Evolutionary conservation across 2,113 vertebrate genomes (phyloP), one percentile per base, ranked within the genome.

Genomic region (Sinocyclocheilus maitianheensis): DNA sequence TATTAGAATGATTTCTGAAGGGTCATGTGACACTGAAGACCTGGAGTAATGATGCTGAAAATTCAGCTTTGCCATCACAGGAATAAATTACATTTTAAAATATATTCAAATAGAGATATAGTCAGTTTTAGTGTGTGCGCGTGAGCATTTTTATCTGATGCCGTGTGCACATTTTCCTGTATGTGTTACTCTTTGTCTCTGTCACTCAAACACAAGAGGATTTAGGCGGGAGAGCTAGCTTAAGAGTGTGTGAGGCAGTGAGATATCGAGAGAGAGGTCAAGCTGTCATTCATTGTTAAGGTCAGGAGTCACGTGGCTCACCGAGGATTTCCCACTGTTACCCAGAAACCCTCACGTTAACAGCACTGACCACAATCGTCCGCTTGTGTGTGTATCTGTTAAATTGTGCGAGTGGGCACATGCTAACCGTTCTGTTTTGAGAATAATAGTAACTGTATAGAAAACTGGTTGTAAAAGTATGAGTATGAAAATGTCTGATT

Each of bases 191-290:
- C 0, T 67, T 72, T 74, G 24, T 67, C 46, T 82, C 80, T 34
- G 24, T 82, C 63, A 22, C 43, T 82, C 80, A 51, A 67, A 67
- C 48, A 82, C 80, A 69, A 51, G 80, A 87, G 78, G 83, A 88
- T 71, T 77, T 84, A 40, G 43, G 22, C 63, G 48, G 69, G 72
- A 30, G 14, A 65, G 69, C 43, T 37, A 82, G 87, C 83, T 85
- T 22, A 53, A 75, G 78, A 77, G 71, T 74, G 48, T 72, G 77
- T 76, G 26, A 81, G 37, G 83, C 53, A 63, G 9, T 24, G 81
- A 62, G 26, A 85, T 53, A 14, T 22, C 12, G 34, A 84, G 81
- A 72, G 72, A 74, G 20, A 55, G 82, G 81, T 83, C 80, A 71
- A 60, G 55, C 65, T 63, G 55, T 77, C 63, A 34, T 43, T 46